Evolutionary conservation across 2,888 invertebrate genomes (phyloP).

Genomic region (Zelleria hepariella): DNA sequence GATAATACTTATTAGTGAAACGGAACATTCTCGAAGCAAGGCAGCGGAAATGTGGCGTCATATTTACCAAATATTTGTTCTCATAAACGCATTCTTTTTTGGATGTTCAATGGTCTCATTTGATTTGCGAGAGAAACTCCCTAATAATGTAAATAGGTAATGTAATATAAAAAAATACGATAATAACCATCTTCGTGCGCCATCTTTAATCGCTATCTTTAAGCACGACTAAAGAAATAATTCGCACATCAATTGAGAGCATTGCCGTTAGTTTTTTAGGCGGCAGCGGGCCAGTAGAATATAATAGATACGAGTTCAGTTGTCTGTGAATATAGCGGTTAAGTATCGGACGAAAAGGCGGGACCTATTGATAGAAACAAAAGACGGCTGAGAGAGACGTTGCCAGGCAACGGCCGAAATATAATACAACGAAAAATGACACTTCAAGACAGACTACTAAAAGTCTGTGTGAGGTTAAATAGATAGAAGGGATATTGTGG

Average conservation of each 20-base stretch:
- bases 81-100: background rate
- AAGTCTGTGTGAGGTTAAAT: background rate
- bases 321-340: conserved; percentile 24
- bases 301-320: conserved; percentile 17
- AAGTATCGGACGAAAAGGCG: background rate
- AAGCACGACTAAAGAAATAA: too few species aligned
- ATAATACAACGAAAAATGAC: conserved; percentile 9
- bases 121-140: background rate
- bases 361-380: background rate
- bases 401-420: background rate
- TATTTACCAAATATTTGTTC: conserved; percentile 28
- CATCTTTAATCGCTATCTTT: too few species aligned
- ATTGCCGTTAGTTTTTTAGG: background rate
- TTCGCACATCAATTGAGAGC: too few species aligned
- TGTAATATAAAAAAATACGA: background rate
- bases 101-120: background rate
- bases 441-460: background rate
- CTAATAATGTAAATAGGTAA: background rate
- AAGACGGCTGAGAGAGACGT: background rate
- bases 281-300: background rate
- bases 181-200: too few species aligned
- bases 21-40: conserved; percentile 11
- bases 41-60: conserved; percentile 18
- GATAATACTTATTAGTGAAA: conserved; percentile 23
- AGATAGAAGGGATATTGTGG: background rate